Base-by-base conservation (phyloP, 2,113 vertebrate genomes). In the Ictidomys tridecemlineatus region DNA sequence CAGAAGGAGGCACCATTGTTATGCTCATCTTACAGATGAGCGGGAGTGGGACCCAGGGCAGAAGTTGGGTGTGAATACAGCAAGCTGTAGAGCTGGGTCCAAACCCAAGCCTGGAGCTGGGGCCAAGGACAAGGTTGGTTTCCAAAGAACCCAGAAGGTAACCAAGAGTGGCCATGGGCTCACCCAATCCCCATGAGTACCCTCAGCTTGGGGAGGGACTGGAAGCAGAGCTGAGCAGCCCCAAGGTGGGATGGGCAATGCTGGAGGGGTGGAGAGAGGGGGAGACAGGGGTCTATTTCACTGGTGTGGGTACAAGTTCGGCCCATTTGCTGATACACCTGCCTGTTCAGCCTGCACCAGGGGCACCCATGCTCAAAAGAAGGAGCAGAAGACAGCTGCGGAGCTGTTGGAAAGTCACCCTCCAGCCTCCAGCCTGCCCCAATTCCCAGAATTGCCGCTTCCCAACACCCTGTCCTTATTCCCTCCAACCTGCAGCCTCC, bases 161-260 rank as follows among this genome's bases (percentile, higher is more conserved):
- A 45, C 48, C 56, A 58, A 77, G 18, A 28, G 56, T 56, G 56
- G 20, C n/a, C 10, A 74, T 12, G 13, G 53, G 82, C 34, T 20
- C 89, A 9, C 5, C 26, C 6, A n/a, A 26, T 16, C 48, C 84
- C 28, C 26, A 32, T 3, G 37, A n/a, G 37, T 14, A 8, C 32
- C 51, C 24, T 72, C 79, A 17, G 32, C 34, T 17, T 85, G 78
- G 85, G 32, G 72, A 42, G 1, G 22, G 34, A 2, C 12, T 51
- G 16, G 20, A n/a, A 22, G 65, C 6, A 1, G 61, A 34, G 34
- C 51, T 13, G 26, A 34, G n/a, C 8, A 28, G 4, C 5, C 4
- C 34, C 0, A 0, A 3, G 22, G 56, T 70, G 22, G 70, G 70
- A 16, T 22, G 5, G 37, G 48, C 2, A 6, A 20, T 8, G 13